Evolutionary conservation across 1,140 invertebrate species (phyloP), one percentile per base, ranked within the genome.

Genomic region (Armadillidium nasatum): DNA sequence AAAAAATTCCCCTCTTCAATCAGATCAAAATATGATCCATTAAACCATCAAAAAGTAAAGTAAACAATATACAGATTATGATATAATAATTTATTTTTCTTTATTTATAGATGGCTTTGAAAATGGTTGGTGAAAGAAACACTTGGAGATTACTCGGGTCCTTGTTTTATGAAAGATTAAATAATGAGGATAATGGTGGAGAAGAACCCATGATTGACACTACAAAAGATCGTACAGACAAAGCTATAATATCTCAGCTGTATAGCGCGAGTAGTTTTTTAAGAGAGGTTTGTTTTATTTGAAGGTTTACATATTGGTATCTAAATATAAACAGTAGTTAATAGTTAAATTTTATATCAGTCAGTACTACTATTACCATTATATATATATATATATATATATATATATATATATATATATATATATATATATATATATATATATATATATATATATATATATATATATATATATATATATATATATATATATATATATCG

Each of bases 321-420:
- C 33, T 71, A 71, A 44, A 33, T 33, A 3, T 33, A 6, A 3
- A 33, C 33, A 33, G 33, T 33, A 33, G 33, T 33, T 33, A 33
- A 3, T 1, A 33, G 1, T 33, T 3, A 33, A 33, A 33, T 33
- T 33, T 33, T 6, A 33, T 3, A 33, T 33, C 33, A 33, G 33
- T 33, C 33, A 33, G 6, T n/a, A n/a, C n/a, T n/a, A n/a, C n/a
- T n/a, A n/a, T n/a, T n/a, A n/a, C n/a, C n/a, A n/a, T n/a, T n/a
- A n/a, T n/a, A n/a, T 33, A 73, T 73, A 23, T 50, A 50, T 50
- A 73, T 73, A 54, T 73, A 73, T 73, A 54, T 73, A 73, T 73
- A 21, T 73, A 73, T 54, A 54, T 54, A 73, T 54, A 54, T 73
- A 73, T 46, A 73, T 46, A 73, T 19, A 73, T 73, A 21, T 46